Evolutionary conservation across 2,888 invertebrate species (phyloP), one percentile per base, ranked within the genome.

Genomic region (Melieria picta): DNA sequence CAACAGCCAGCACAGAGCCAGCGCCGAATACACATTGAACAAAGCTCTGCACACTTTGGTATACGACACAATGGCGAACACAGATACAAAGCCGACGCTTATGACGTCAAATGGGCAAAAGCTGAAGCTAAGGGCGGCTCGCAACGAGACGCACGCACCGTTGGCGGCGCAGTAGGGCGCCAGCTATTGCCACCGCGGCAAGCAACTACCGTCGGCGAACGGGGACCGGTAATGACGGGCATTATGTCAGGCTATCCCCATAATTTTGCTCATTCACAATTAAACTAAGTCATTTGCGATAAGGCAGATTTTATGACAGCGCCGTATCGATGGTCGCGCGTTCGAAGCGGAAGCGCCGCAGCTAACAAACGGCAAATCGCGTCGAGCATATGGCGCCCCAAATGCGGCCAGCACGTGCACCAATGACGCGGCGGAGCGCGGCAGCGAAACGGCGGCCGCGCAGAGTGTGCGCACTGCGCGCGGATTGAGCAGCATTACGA

Each of bases 191-290:
- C 52, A 60, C 62, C 55, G 62, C 62, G 68, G 13, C 68, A 16
- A n/a, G 61, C 55, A 55, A 55, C 55, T 46, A 43, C 68, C 16
- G 46, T 68, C 30, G 30, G 30, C 30, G 30, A 1, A 30, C 30
- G 30, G 2, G 30, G 30, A 30, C 43, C 66, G 50, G 66, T 48
- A 42, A 50, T 58, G 58, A 66, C 47, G 42, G 68, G 7, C 52
- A 60, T 68, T 61, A 68, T 68, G 68, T 9, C 68, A 16, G 30
- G 61, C 55, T 46, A 55, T 62, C 30, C 52, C 68, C 45, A 52
- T 68, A 68, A 61, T 68, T 68, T 55, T 45, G 30, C 45, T 16
- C 61, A 62, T 52, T 62, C 61, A 16, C 30, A 62, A 61, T 68
- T 61, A 61, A 68, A 61, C 45, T 52, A 55, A 61, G 62, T 62